Percentiles rank a stretch among this genome's conserved stretches.
Evolutionary conservation across 2,888 invertebrate genomes (phyloP).

Genomic region (Drosophila formosana): DNA sequence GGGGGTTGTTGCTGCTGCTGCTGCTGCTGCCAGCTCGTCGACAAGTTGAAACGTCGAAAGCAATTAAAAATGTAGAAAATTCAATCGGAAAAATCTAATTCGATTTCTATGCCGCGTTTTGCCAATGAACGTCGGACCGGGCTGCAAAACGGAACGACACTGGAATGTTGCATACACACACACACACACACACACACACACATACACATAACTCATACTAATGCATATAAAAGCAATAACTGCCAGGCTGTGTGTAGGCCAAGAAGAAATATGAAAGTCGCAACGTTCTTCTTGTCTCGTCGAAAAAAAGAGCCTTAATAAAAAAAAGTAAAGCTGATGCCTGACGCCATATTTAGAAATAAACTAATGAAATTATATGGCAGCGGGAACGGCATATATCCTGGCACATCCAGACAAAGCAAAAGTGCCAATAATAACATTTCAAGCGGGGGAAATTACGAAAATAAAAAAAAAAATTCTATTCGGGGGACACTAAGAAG

Average conservation of each 20-base stretch:
- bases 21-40: slow-evolving; percentile 47
- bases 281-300: slow-evolving; percentile 54
- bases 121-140: slow-evolving; percentile 63
- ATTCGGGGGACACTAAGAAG: slow-evolving; percentile 18
- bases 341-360: slow-evolving; percentile 70
- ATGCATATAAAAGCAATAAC: slow-evolving; percentile 67
- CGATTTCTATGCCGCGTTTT: slow-evolving; percentile 81
- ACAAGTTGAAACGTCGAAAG: slow-evolving; percentile 81
- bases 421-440: slow-evolving; percentile 75
- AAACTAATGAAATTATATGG: slow-evolving; percentile 77
- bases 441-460: slow-evolving; percentile 68
- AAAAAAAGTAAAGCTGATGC: slow-evolving; percentile 23
- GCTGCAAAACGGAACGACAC: slow-evolving; percentile 49
- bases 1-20: background rate
- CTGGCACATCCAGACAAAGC: slow-evolving; percentile 56
- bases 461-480: slow-evolving; percentile 24
- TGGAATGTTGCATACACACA: slow-evolving; percentile 54
- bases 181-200: slow-evolving; percentile 32
- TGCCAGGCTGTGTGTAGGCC: slow-evolving; percentile 67
- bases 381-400: slow-evolving; percentile 58
- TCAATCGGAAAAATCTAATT: slow-evolving; percentile 85
- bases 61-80: slow-evolving; percentile 85
- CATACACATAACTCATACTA: slow-evolving; percentile 18
- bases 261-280: slow-evolving; percentile 73
- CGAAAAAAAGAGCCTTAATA: slow-evolving; percentile 19